Evolutionary conservation across 1,140 invertebrate genomes (phyloP).

Genomic region (Vanessa tameamea): DNA sequence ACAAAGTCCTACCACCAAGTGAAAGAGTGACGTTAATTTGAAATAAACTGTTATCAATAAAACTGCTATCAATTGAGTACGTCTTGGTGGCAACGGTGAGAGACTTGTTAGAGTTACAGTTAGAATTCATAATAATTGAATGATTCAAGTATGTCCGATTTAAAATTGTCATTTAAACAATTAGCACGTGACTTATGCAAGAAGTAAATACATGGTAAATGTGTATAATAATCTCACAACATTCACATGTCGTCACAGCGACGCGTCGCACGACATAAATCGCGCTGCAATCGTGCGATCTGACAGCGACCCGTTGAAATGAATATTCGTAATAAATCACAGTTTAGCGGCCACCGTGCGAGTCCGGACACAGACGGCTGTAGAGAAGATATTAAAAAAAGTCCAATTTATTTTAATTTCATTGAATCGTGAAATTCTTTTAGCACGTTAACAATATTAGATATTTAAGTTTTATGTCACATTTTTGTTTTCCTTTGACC

Average conservation of each 20-base stretch:
- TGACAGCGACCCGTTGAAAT: conserved; percentile 73
- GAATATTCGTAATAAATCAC: conserved; percentile 77
- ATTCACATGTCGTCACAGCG: conserved; percentile 32
- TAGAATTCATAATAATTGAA: too few relatives aligned
- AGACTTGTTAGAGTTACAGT: too few relatives aligned
- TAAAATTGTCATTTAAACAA: too few relatives aligned
- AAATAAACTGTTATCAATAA: too few relatives aligned
- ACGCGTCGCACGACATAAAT: conserved; percentile 65
- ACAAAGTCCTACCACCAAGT: too few relatives aligned
- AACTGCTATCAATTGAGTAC: too few relatives aligned
- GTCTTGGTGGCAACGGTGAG: too few relatives aligned
- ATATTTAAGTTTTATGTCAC: too few relatives aligned
- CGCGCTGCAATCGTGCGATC: conserved; percentile 66
- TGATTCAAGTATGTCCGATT: too few relatives aligned
- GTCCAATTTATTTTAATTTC: neutral
- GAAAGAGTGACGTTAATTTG: too few relatives aligned
- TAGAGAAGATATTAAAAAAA: conserved; percentile 33
- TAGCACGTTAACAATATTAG: too few relatives aligned
- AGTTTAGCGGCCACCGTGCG: conserved; percentile 68
- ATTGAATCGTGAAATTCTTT: neutral
- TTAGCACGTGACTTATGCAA: neutral
- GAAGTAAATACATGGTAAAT: neutral
- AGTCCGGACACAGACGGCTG: conserved; percentile 26
- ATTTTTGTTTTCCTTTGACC: too few relatives aligned
- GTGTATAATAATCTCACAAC: conserved; percentile 9